These are phyloP conservation scores for Cyprinodon variegatus DNA, from an alignment of 2,113 vertebrate species.

Conservation along the genomic window DNA sequence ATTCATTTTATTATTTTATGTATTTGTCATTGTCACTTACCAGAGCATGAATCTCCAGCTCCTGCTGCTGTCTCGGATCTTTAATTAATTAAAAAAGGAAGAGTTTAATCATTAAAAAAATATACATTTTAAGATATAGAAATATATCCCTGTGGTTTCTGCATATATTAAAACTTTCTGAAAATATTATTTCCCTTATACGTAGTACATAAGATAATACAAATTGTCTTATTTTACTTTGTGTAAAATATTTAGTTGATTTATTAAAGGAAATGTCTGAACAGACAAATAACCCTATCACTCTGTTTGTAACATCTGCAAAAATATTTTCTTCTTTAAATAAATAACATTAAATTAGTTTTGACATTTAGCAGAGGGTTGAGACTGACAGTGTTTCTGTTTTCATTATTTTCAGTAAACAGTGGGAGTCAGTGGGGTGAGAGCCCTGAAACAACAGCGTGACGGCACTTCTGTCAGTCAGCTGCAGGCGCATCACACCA, in stretches of 20 bases:
- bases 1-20: neutral
- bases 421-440: constrained; percentile 45
- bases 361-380: neutral
- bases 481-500: constrained; percentile 25
- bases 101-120: neutral
- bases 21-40: neutral
- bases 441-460: constrained; percentile 59
- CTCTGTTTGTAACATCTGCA: no score
- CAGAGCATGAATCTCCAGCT: neutral
- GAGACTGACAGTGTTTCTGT: constrained; percentile 14
- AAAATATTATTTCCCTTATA: neutral
- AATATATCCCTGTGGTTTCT: neutral
- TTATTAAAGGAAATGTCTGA: neutral
- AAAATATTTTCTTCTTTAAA: no score
- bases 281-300: no score
- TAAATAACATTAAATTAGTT: neutral
- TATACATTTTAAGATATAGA: neutral
- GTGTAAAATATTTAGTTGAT: neutral
- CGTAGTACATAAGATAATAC: no score
- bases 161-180: neutral
- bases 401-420: constrained; percentile 25
- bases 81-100: neutral
- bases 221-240: neutral
- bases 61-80: neutral
- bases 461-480: constrained; percentile 34